phyloP scores from a whole-genome alignment of 2,113 vertebrate species.

The Todiramphus chloris region DNA sequence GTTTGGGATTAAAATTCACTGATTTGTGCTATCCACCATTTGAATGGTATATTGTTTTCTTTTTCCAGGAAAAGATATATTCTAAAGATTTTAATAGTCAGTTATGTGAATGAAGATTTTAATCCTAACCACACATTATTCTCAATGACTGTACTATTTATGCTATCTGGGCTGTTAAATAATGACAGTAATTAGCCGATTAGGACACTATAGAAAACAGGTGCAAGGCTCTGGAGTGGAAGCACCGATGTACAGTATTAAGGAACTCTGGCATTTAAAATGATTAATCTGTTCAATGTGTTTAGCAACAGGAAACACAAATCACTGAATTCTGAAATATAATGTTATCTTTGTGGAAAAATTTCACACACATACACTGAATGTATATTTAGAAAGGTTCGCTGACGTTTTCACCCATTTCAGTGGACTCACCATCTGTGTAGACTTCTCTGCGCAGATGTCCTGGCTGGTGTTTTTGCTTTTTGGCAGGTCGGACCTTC shows the following conservation, averaged over 20 bases:
- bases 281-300: conserved; percentile 34
- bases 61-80: not conserved
- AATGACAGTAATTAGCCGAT: conserved; percentile 47
- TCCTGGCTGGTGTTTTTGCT: conserved; percentile 90
- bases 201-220: conserved; percentile 57
- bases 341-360: conserved; percentile 11
- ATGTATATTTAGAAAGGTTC: not conserved
- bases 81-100: conserved; percentile 12
- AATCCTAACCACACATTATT: conserved; percentile 18
- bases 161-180: conserved; percentile 57
- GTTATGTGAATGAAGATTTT: not conserved
- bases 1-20: conserved; percentile 31
- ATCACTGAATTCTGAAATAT: conserved; percentile 40
- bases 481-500: conserved; percentile 91
- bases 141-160: conserved; percentile 26
- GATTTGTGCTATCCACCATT: not conserved
- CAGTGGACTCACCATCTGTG: conserved; percentile 87
- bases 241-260: conserved; percentile 15
- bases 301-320: conserved; percentile 41
- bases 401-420: not conserved
- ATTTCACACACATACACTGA: not conserved
- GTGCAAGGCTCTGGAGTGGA: conserved; percentile 48
- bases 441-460: conserved; percentile 92
- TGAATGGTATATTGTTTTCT: not conserved
- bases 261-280: conserved; percentile 39